A percentile compares a stretch with the other conserved stretches of the same genome.
Conservation (phyloP, 2,797 vertebrate genomes). For the Mionectes olivaceus region DNA sequence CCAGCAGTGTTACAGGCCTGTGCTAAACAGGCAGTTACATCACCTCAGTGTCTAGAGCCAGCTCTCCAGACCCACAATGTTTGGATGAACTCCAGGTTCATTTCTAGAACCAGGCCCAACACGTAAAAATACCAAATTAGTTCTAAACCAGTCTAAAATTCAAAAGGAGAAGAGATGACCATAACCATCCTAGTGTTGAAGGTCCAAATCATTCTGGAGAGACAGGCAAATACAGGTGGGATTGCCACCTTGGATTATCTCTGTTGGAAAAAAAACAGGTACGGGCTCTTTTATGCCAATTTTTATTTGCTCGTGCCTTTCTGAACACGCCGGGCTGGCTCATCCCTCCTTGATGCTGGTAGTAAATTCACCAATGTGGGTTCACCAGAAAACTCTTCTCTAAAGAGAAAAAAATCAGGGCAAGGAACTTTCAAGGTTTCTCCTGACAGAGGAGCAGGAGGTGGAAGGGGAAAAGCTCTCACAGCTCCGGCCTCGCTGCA, state of each 20-base stretch:
- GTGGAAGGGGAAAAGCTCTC: slow-evolving; percentile 16
- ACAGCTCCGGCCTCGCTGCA: neutral
- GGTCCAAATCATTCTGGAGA: neutral
- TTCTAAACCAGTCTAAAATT: neutral
- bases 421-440: slow-evolving; percentile 37
- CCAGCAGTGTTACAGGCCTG: neutral
- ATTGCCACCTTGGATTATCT: neutral
- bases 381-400: neutral
- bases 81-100: neutral
- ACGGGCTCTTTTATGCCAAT: neutral
- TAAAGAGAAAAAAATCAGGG: neutral
- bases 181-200: neutral
- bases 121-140: neutral
- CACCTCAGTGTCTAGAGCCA: neutral
- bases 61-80: neutral
- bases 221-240: neutral
- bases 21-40: neutral
- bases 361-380: neutral
- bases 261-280: neutral
- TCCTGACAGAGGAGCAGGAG: slow-evolving; percentile 34
- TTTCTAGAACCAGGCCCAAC: neutral
- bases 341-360: neutral
- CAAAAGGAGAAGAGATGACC: neutral
- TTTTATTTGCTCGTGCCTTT: neutral
- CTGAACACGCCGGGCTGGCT: neutral